Evolutionary conservation across 23 tunicate genomes (phyloP).

Genomic region (Halocynthia aurantium): DNA sequence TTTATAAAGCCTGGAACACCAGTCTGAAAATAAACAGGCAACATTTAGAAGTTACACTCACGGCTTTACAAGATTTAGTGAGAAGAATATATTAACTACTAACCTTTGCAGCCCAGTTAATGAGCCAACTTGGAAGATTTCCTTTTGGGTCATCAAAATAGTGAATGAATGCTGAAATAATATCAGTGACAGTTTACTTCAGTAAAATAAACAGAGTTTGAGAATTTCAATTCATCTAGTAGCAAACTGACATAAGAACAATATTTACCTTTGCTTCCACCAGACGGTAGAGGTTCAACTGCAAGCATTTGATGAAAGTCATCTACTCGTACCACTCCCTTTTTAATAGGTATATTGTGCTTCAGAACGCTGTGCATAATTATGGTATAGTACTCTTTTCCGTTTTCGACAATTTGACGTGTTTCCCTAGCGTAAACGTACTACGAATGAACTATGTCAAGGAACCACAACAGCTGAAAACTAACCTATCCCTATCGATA

Average conservation of each 20-base stretch:
- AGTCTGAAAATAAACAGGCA: slow-evolving; percentile 37
- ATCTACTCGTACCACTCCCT: slow-evolving; percentile 61
- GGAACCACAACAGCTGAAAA: too few species aligned
- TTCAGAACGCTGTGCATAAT: slow-evolving; percentile 84
- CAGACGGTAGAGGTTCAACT: slow-evolving; percentile 23
- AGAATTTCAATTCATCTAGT: too few species aligned
- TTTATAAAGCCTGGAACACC: slow-evolving; percentile 91
- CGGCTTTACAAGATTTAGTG: neutral
- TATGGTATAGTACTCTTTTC: slow-evolving; percentile 49
- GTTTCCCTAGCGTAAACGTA: slow-evolving; percentile 90
- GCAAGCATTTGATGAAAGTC: slow-evolving; percentile 93
- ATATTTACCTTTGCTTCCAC: slow-evolving; percentile 58
- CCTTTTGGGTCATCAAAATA: slow-evolving; percentile 91
- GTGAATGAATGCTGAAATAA: slow-evolving; percentile 69
- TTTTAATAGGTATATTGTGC: slow-evolving; percentile 50
- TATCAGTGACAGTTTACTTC: neutral
- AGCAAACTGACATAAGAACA: too few species aligned
- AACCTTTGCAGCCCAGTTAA: slow-evolving; percentile 98
- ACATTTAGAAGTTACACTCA: neutral
- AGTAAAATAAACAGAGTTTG: neutral
- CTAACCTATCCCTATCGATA: too few species aligned
- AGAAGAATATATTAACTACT: neutral
- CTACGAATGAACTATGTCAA: slow-evolving; percentile 14
- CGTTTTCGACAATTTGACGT: slow-evolving; percentile 28
- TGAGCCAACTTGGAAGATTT: slow-evolving; percentile 77